These are phyloP conservation scores for Halisarca cf. caerulea DNA, from an alignment of 37 sponge, comb jelly and placozoan species.

Conservation along the genomic window DNA sequence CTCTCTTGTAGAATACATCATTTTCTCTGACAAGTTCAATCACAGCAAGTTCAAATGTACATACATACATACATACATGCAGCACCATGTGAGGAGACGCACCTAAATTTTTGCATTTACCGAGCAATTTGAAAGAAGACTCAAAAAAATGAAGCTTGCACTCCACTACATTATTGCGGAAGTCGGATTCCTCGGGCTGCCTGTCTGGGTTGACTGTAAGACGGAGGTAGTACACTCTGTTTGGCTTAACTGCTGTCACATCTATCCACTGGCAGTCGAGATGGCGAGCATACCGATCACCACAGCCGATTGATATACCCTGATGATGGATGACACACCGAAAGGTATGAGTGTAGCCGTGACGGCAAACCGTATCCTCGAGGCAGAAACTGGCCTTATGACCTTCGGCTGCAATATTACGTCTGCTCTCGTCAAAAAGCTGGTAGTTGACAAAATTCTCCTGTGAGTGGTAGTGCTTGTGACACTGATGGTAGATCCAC, in stretches of 20 bases:
- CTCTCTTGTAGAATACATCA: no score
- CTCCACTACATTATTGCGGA: constrained; percentile 52
- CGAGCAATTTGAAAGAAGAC: not conserved
- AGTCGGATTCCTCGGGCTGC: constrained; percentile 41
- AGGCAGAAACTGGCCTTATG: constrained; percentile 84
- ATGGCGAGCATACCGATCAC: constrained; percentile 45
- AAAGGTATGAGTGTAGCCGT: not conserved
- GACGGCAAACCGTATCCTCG: constrained; percentile 53
- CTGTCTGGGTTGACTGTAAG: constrained; percentile 50
- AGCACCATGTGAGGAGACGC: not conserved
- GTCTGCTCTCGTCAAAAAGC: constrained; percentile 16
- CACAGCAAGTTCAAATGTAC: not conserved
- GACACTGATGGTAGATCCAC: constrained; percentile 72
- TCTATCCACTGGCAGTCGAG: constrained; percentile 83
- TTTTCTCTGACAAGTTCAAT: no score
- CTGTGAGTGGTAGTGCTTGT: constrained; percentile 74
- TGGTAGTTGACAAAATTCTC: constrained; percentile 56
- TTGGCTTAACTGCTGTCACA: constrained; percentile 17
- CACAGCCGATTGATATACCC: constrained; percentile 68
- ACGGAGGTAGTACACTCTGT: constrained; percentile 38
- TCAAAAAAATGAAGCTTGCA: constrained; percentile 33
- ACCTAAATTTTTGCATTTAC: no score
- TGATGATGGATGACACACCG: constrained; percentile 32
- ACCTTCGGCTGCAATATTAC: constrained; percentile 49
- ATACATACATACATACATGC: constrained; percentile 13